A percentile compares a stretch with the other conserved stretches of the same genome.
Evolutionary conservation across 2,113 vertebrate genomes (phyloP).

Genomic region (Cichladusa arquata): DNA sequence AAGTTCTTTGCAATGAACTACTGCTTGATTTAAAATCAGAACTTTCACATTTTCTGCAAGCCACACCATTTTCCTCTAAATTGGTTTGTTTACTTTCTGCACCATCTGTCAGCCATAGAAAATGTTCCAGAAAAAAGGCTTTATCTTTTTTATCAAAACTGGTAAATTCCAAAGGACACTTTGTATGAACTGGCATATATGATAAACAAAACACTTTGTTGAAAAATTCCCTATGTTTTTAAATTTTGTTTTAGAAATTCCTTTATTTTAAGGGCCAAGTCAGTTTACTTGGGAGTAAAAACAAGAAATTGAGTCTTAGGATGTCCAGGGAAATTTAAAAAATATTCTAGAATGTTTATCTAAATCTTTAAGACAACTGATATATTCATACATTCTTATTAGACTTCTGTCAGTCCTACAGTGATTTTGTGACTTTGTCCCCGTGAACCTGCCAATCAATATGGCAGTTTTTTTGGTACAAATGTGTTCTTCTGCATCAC

Average conservation of each 20-base stretch:
- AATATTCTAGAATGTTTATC: neutral
- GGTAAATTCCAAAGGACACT: neutral
- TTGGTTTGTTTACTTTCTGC: neutral
- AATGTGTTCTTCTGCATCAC: neutral
- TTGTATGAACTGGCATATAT: neutral
- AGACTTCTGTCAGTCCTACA: rapidly evolving
- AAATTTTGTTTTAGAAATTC: neutral
- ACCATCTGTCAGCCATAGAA: neutral
- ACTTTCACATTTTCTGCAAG: neutral
- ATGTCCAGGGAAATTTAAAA: neutral
- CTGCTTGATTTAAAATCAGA: neutral
- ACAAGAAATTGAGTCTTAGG: neutral
- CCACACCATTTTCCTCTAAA: neutral
- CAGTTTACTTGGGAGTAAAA: neutral
- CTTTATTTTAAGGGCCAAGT: neutral
- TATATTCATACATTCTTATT: neutral
- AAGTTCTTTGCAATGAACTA: neutral
- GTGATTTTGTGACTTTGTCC: neutral
- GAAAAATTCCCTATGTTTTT: neutral
- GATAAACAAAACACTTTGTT: neutral
- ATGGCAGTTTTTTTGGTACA: neutral
- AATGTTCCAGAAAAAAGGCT: neutral
- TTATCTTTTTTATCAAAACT: neutral
- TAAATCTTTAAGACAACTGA: neutral
- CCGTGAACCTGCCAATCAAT: neutral